These are phyloP conservation scores for Anarhynchus alexandrinus DNA, from an alignment of 2,113 vertebrate genomes.

Conservation along the genomic window DNA sequence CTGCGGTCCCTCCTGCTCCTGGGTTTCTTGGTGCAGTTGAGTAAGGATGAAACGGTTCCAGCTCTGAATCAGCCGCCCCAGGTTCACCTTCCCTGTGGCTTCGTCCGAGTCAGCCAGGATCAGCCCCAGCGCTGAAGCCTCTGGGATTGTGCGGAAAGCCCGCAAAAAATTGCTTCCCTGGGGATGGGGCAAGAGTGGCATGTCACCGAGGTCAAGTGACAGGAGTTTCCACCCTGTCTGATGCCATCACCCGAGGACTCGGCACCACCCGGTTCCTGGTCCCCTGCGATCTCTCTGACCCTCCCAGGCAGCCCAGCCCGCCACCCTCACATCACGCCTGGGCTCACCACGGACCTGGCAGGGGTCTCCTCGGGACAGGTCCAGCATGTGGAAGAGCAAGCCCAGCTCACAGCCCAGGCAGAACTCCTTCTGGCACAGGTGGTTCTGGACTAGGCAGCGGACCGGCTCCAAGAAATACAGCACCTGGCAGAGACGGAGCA, in stretches of 20 bases:
- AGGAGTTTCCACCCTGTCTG: background rate
- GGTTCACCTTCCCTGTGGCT: constrained; percentile 90
- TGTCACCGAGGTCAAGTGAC: background rate
- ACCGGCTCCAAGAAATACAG: constrained; percentile 95
- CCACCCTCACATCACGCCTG: background rate
- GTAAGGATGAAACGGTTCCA: constrained; percentile 99
- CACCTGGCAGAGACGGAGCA: constrained; percentile 70
- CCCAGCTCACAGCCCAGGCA: constrained; percentile 96
- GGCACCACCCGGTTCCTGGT: background rate
- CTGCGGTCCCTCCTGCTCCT: constrained; percentile 94
- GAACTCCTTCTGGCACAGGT: constrained; percentile 98
- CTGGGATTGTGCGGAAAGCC: constrained; percentile 96
- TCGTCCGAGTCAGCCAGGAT: constrained; percentile 97
- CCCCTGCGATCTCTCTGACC: background rate
- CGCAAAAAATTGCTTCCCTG: constrained; percentile 97
- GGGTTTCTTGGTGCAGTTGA: constrained; percentile 96
- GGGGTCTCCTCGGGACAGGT: constrained; percentile 93
- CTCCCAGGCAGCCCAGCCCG: background rate
- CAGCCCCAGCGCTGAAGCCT: constrained; percentile 92
- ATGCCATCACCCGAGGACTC: background rate
- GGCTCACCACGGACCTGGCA: constrained; percentile 82
- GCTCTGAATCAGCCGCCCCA: constrained; percentile 93
- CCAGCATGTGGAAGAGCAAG: constrained; percentile 97
- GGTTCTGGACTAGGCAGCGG: constrained; percentile 94
- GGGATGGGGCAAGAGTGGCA: background rate